A percentile compares a stretch with the other conserved stretches of the same genome.
Evolutionary conservation across 2,888 invertebrate genomes (phyloP).

Genomic region (Teleogryllus oceanicus): DNA sequence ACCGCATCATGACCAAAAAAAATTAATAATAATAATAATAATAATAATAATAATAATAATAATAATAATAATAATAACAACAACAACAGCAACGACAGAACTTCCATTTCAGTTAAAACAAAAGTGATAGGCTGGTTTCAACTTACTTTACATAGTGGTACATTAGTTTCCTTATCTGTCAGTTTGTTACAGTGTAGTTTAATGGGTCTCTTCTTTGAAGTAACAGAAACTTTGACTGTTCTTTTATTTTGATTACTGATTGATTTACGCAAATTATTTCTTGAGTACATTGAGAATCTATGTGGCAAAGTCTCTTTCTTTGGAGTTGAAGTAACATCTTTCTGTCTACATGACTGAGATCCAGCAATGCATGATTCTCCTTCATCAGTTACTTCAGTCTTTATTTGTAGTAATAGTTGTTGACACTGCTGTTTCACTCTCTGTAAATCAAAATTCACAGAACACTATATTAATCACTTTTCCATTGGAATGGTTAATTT

Average conservation of each 20-base stretch:
- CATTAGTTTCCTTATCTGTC: not conserved
- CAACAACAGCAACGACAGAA: too few relatives aligned
- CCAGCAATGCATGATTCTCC: not conserved
- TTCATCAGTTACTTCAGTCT: not conserved
- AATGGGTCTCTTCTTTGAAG: not conserved
- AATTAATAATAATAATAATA: too few relatives aligned
- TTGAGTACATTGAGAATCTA: constrained; percentile 7
- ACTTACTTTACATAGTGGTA: not conserved
- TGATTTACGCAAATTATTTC: not conserved
- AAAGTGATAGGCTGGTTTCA: too few relatives aligned
- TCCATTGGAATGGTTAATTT: too few relatives aligned
- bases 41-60: too few relatives aligned
- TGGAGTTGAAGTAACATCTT: not conserved
- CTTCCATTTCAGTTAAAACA: too few relatives aligned
- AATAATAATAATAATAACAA: too few relatives aligned
- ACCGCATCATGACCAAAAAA: too few relatives aligned
- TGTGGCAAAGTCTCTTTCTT: not conserved
- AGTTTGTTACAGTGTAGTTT: not conserved
- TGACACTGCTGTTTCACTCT: not conserved
- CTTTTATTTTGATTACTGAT: not conserved
- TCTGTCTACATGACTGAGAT: not conserved
- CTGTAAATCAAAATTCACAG: not conserved
- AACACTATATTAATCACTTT: too few relatives aligned
- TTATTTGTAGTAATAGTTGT: not conserved
- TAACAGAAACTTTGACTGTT: not conserved